Conservation (phyloP, 1,140 invertebrate species). For the Drosophila saltans region DNA sequence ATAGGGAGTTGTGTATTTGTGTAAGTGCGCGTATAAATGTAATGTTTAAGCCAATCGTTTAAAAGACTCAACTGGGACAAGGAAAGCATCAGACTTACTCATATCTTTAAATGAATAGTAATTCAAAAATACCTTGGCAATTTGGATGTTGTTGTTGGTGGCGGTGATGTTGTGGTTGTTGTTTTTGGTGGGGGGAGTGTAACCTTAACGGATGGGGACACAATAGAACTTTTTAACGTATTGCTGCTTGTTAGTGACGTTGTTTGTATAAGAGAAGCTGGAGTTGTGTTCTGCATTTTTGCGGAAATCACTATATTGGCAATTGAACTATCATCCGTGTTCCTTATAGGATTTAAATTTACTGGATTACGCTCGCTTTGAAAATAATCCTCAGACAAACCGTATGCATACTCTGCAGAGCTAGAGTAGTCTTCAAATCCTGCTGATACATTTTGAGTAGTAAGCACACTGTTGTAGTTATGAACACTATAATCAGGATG, state of each 20-base stretch:
- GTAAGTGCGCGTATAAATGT: conserved; percentile 24
- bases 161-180: conserved; percentile 35
- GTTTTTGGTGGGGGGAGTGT: conserved; percentile 49
- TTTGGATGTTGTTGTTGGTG: conserved; percentile 48
- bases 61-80: conserved; percentile 6
- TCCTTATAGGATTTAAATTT: conserved; percentile 4
- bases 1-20: not conserved
- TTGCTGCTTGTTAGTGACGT: conserved; percentile 28
- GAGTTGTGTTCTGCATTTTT: conserved; percentile 22
- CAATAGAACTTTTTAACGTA: conserved; percentile 41
- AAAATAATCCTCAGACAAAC: conserved; percentile 46
- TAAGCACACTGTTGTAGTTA: conserved; percentile 59
- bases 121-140: conserved; percentile 57
- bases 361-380: conserved; percentile 40
- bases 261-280: conserved; percentile 26
- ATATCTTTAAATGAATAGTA: not conserved
- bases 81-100: not conserved
- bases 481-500: conserved; percentile 48
- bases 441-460: conserved; percentile 29
- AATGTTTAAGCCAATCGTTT: conserved; percentile 21
- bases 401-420: conserved; percentile 50
- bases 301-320: conserved; percentile 47
- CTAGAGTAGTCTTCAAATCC: conserved; percentile 49
- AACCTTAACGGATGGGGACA: conserved; percentile 38
- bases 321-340: conserved; percentile 47